Evolutionary conservation across 2,113 vertebrate species (phyloP).

Genomic region (Grallaria varia): DNA sequence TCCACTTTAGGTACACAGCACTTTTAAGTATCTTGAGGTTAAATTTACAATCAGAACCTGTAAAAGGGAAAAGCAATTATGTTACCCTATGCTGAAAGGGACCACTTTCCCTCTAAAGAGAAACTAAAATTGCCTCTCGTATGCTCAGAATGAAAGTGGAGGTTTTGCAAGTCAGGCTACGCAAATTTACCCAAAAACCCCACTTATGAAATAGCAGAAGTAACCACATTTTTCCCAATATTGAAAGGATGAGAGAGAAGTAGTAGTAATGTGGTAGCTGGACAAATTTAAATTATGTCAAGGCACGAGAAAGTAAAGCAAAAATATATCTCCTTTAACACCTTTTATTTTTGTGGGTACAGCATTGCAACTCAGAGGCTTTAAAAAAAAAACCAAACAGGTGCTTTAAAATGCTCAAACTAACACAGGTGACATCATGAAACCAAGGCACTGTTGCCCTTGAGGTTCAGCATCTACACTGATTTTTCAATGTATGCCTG

Average conservation of each 20-base stretch:
- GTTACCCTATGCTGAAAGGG: not conserved
- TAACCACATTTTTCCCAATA: not conserved
- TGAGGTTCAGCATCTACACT: not conserved
- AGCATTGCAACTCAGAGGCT: not conserved
- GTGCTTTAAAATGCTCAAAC: not conserved
- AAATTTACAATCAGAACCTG: not conserved
- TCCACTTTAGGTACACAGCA: not conserved
- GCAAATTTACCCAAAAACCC: not conserved
- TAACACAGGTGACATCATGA: not conserved
- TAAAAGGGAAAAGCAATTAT: not conserved
- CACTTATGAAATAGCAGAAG: not conserved
- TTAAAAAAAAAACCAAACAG: too few relatives aligned
- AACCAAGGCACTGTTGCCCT: not conserved
- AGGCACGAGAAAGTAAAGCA: not conserved
- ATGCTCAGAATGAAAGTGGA: not conserved
- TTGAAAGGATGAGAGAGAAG: not conserved
- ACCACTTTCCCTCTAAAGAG: not conserved
- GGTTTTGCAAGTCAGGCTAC: not conserved
- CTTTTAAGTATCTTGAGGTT: not conserved
- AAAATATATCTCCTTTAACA: not conserved
- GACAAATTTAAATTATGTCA: not conserved
- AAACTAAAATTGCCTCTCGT: not conserved
- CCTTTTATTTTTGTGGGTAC: not conserved
- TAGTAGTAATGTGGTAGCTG: not conserved
- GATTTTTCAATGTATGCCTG: not conserved